Base-by-base conservation (phyloP, 2,797 vertebrate genomes). In the Microhierax caerulescens region DNA sequence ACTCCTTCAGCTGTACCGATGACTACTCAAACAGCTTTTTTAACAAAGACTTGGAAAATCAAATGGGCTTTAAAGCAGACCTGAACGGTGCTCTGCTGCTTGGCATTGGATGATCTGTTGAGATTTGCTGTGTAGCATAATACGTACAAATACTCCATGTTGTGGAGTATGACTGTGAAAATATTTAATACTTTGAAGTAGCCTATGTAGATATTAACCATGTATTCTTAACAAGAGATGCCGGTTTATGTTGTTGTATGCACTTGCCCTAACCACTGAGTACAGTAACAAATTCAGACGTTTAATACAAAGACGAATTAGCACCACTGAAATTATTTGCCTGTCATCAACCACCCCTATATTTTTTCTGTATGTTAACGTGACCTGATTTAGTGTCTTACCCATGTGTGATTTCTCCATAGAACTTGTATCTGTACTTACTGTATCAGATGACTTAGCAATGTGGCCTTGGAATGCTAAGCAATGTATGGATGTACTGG, bases 391-490 rank as follows among this genome's bases (percentile, higher is more conserved):
- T 92, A 75, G 93, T 95, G 96, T 98, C 91, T 95, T 81, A 93
- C 97, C 95, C 74, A 97, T 98, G 97, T 98, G 98, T 98, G 95
- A 97, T 92, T 97, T 96, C 97, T 97, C 97, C 97, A 84, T 85
- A 97, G 97, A 96, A 97, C 93, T 94, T 96, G 94, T 98, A 93
- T 96, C 97, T 96, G 97, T 98, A 96, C 97, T 98, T 81, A 90
- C 94, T 90, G 88, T 95, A 85, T 95, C 87, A 47, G 90, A 95
- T 81, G 95, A 98, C 90, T 96, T 97, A 97, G 98, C 97, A 90
- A 94, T 22, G 99, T 99, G 99, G 99, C 99, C 99, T 99, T 99
- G 99, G 98, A 98, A 99, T 97, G 98, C 98, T 98, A 93, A 97
- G 98, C 97, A 98, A 93, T 41, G 97, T 98, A 97, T 97, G 97